Conservation (phyloP, 2,797 vertebrate genomes). For the Catharus ustulatus region DNA sequence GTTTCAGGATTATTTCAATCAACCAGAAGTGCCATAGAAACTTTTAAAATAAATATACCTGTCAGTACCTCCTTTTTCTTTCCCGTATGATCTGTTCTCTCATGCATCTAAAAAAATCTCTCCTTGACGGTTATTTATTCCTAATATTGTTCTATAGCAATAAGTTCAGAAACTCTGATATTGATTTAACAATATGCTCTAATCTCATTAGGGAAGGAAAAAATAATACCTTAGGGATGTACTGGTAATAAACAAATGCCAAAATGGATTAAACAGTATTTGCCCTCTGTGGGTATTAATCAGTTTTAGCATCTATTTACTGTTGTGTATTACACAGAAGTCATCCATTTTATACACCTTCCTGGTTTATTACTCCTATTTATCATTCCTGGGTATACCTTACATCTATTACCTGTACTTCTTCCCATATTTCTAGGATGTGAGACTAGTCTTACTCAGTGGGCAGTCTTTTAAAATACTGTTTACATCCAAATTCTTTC, state of each 20-base stretch:
- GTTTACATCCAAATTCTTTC: not conserved
- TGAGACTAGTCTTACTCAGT: not conserved
- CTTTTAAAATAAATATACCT: not conserved
- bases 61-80: not conserved
- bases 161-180: not conserved
- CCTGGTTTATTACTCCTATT: conserved; percentile 59
- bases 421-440: not conserved
- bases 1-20: not conserved
- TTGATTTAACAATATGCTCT: not conserved
- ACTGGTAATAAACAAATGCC: conserved; percentile 9
- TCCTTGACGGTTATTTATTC: not conserved
- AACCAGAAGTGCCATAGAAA: not conserved
- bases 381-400: conserved; percentile 13
- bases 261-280: conserved; percentile 1
- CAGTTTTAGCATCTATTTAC: not conserved
- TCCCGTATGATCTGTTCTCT: not conserved
- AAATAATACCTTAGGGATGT: not conserved
- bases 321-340: conserved; percentile 13
- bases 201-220: not conserved
- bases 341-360: not conserved
- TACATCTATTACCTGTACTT: not conserved
- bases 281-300: not conserved
- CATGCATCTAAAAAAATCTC: not conserved
- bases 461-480: not conserved
- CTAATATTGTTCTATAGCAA: not conserved